Evolutionary conservation across 2,113 vertebrate genomes (phyloP).

Genomic region (Trogon surrucura): DNA sequence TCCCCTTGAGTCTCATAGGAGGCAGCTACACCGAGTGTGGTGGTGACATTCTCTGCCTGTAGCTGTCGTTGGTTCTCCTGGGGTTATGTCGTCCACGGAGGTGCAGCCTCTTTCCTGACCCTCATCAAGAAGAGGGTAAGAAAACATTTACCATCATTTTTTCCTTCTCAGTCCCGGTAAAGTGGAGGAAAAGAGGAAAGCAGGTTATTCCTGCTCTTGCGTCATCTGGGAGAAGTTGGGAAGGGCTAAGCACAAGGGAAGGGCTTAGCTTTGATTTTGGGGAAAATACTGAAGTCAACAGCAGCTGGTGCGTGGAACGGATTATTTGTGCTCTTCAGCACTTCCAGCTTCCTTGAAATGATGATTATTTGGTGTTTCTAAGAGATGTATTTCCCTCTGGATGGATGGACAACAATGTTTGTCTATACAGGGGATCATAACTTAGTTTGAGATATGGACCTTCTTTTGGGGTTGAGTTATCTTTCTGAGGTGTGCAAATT

Average conservation of each 20-base stretch:
- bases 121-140: neutral
- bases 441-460: neutral
- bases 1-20: neutral
- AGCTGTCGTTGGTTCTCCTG: neutral
- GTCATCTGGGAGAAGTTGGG: neutral
- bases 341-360: neutral
- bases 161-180: neutral
- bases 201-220: neutral
- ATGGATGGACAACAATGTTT: neutral
- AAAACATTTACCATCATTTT: neutral
- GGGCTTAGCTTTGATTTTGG: neutral
- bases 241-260: neutral
- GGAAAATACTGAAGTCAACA: neutral
- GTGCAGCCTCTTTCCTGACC: neutral
- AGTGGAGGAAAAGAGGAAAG: neutral
- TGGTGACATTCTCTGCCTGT: neutral
- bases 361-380: neutral
- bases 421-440: neutral
- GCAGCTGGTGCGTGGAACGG: neutral
- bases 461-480: neutral
- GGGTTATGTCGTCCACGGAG: neutral
- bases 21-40: rapidly evolving
- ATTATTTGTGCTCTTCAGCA: neutral
- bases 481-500: neutral
- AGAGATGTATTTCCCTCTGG: neutral